These are phyloP conservation scores for Hexactinellida sp. DNA, from an alignment of 37 sponge, comb jelly and placozoan genomes.

Conservation along the genomic window DNA sequence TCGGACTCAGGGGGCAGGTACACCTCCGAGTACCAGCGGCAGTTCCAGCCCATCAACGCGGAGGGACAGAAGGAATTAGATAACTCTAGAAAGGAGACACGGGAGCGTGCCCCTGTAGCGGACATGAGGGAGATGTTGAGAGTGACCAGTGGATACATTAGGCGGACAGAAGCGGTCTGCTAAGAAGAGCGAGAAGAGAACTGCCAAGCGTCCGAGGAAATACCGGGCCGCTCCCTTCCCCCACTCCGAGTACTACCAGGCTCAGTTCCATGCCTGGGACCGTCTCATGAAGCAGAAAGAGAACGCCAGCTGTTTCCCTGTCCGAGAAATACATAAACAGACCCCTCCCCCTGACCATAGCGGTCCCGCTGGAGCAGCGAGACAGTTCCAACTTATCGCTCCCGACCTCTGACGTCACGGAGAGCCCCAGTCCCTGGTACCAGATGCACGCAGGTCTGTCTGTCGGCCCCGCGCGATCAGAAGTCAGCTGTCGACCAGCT, in stretches of 20 bases:
- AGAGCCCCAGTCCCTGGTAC: not conserved
- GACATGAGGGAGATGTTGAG: not conserved
- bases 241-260: not conserved
- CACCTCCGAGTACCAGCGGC: constrained; percentile 3
- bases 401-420: not conserved
- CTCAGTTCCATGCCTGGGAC: not conserved
- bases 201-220: not conserved
- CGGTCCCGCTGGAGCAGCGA: constrained; percentile 10
- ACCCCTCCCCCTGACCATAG: not conserved
- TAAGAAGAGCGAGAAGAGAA: not conserved
- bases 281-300: not conserved
- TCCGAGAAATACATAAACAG: no score
- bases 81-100: not conserved
- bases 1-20: not conserved
- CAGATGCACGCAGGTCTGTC: not conserved
- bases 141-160: not conserved
- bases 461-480: not conserved
- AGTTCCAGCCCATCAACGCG: not conserved
- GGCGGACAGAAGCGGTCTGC: not conserved
- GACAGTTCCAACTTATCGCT: not conserved
- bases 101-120: not conserved
- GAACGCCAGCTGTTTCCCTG: not conserved
- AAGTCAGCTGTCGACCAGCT: not conserved
- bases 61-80: not conserved
- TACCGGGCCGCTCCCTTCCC: not conserved